A percentile compares a stretch with the other conserved stretches of the same genome.
phyloP scores from a whole-genome alignment of 2,797 vertebrate species.

The Rhynchonycteris naso region DNA sequence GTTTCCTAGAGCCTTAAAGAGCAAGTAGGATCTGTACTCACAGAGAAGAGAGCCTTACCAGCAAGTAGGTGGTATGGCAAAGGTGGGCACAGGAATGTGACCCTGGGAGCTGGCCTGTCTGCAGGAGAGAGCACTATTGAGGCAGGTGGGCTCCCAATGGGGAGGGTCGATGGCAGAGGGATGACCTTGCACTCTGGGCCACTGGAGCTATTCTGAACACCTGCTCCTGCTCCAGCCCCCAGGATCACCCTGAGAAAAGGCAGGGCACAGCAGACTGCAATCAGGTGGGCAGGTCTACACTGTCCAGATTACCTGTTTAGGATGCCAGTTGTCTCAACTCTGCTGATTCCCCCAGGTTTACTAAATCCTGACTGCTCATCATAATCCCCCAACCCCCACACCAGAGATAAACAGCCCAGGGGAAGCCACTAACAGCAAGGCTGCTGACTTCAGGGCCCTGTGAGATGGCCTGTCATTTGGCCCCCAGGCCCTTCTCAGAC shows the following conservation, averaged over 20 bases:
- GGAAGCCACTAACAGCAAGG: slow-evolving; percentile 64
- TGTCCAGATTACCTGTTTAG: neutral
- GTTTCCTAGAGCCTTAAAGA: neutral
- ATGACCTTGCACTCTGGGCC: neutral
- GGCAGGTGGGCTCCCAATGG: neutral
- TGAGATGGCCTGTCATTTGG: slow-evolving; percentile 73
- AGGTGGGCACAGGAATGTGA: neutral
- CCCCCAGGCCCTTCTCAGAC: slow-evolving; percentile 82
- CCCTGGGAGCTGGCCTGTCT: neutral
- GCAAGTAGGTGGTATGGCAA: neutral
- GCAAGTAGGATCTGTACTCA: neutral
- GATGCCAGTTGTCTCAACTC: neutral
- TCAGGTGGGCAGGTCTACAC: neutral
- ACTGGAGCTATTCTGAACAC: neutral
- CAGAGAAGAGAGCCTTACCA: neutral
- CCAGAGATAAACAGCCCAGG: slow-evolving; percentile 43
- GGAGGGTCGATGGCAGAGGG: neutral
- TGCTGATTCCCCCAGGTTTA: slow-evolving; percentile 54
- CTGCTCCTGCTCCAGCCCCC: neutral
- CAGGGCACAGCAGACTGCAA: neutral
- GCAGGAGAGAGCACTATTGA: neutral
- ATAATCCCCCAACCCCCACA: neutral
- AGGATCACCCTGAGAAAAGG: neutral
- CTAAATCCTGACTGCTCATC: neutral
- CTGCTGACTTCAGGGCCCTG: slow-evolving; percentile 78